phyloP scores from a whole-genome alignment of 2,113 vertebrate genomes.

The Pituophis catenifer region DNA sequence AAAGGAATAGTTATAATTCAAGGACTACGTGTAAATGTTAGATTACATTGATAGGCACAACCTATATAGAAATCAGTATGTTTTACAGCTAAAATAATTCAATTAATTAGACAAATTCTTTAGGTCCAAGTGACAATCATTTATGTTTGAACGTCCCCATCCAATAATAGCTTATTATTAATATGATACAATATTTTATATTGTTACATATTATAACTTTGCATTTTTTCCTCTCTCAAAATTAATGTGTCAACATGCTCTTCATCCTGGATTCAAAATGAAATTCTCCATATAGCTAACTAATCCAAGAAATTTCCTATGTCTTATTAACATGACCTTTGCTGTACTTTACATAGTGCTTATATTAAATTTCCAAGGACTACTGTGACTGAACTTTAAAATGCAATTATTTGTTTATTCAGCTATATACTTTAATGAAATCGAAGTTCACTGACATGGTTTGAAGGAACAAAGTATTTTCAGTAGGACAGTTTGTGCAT shows the following conservation, averaged over 20 bases:
- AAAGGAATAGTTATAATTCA: neutral
- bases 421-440: slow-evolving; percentile 14
- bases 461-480: slow-evolving; percentile 10
- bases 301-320: neutral
- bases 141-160: neutral
- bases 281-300: neutral
- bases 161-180: neutral
- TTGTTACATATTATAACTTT: neutral
- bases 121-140: neutral
- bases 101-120: neutral
- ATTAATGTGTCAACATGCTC: neutral
- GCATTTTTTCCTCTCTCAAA: neutral
- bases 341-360: slow-evolving; percentile 10
- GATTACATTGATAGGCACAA: neutral
- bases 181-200: neutral
- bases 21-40: neutral
- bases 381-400: slow-evolving; percentile 6
- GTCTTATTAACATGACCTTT: neutral
- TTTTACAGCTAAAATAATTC: neutral
- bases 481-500: neutral
- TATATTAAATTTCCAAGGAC: neutral
- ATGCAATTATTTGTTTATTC: slow-evolving; percentile 3
- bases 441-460: slow-evolving; percentile 9
- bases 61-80: neutral
- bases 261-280: neutral